Percentiles rank a stretch among this genome's conserved stretches.
These are phyloP conservation scores for Rotaria magnacalcarata DNA, from an alignment of 2,888 invertebrate genomes.

Conservation along the genomic window DNA sequence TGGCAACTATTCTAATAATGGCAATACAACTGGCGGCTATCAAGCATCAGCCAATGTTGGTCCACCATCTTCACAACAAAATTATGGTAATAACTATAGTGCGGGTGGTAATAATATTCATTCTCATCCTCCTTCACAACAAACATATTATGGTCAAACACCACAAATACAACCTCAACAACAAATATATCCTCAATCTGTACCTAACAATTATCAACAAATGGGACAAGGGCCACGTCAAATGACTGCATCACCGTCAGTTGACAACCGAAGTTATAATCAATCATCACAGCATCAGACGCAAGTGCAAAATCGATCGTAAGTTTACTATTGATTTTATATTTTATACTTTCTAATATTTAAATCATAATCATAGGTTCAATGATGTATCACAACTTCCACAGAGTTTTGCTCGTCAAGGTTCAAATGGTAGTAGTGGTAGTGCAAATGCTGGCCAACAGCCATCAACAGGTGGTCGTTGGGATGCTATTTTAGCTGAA, in stretches of 20 bases:
- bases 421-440: not conserved
- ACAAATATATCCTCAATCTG: not conserved
- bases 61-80: not conserved
- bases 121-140: not conserved
- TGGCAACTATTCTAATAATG: not conserved
- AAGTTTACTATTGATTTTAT: not conserved
- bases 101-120: not conserved
- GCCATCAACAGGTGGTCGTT: not conserved
- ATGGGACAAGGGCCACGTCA: not conserved
- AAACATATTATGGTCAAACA: not conserved
- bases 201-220: not conserved
- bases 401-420: not conserved
- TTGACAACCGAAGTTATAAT: not conserved
- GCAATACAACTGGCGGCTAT: not conserved
- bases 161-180: not conserved
- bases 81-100: not conserved
- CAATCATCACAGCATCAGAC: not conserved
- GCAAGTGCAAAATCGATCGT: not conserved
- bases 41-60: not conserved
- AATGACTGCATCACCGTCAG: not conserved
- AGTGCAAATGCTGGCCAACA: not conserved
- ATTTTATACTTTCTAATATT: not conserved
- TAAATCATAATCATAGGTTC: not conserved
- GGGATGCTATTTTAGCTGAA: slow-evolving; percentile 16
- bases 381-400: not conserved